phyloP scores from a whole-genome alignment of 37 sponge, comb jelly and placozoan species.

The Theonella swinhoei region DNA sequence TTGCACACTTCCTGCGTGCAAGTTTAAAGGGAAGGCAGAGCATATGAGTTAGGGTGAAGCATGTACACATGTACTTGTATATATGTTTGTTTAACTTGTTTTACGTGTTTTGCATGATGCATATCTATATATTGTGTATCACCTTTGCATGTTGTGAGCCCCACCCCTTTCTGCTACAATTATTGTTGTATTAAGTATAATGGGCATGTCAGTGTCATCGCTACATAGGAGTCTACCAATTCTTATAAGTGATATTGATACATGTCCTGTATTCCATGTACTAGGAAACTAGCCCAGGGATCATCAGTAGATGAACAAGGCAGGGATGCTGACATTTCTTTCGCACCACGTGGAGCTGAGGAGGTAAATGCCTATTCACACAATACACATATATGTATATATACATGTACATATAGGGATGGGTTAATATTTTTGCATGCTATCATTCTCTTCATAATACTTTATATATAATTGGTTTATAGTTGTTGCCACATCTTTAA shows the following conservation, averaged over 20 bases:
- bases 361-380: not conserved
- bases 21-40: too few species aligned
- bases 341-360: slow-evolving; percentile 35
- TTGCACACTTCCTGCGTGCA: too few species aligned
- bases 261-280: not conserved
- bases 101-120: too few species aligned
- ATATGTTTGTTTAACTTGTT: too few species aligned
- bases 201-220: too few species aligned
- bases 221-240: too few species aligned
- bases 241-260: too few species aligned
- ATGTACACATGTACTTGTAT: not conserved
- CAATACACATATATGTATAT: not conserved
- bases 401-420: not conserved
- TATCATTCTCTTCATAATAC: too few species aligned
- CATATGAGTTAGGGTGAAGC: too few species aligned
- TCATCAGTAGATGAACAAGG: slow-evolving; percentile 72
- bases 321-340: slow-evolving; percentile 62
- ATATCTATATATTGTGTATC: not conserved
- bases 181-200: too few species aligned
- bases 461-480: too few species aligned
- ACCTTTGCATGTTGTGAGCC: not conserved
- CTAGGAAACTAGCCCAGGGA: slow-evolving; percentile 48
- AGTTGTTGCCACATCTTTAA: too few species aligned
- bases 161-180: not conserved
- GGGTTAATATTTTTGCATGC: not conserved